Base-by-base conservation (phyloP, 2,888 invertebrate genomes). In the Scrobipalpa costella region DNA sequence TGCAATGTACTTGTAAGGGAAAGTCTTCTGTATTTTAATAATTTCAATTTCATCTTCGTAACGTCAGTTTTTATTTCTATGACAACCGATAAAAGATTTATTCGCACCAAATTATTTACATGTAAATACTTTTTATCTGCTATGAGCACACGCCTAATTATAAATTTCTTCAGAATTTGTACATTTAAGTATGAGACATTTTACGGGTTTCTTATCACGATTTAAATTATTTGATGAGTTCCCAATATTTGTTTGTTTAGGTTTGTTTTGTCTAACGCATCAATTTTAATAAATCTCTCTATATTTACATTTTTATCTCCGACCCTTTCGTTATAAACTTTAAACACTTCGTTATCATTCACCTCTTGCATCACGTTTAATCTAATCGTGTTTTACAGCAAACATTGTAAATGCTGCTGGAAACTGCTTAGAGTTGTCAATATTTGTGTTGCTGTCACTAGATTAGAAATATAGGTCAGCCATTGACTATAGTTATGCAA, bases 401-500 rank as follows among this genome's bases (percentile, higher is more conserved):
- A 21, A 34, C 44, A 63, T 63, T 21, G 19, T 57, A 21, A 40
- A 49, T 57, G 49, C 27, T 19, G 47, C 19, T n/a, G 13, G 57
- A 57, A 57, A 50, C 33, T 19, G 15, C 33, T 36, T 21, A 13
- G 19, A 36, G 33, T 21, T 17, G 57, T 44, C 58, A 63, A 63
- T 59, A 63, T 63, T 63, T 62, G 57, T 9, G 19, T 21, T 34
- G 44, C 47, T 15, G 33, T 27, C 2, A 15, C 13, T 1, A 55
- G 57, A 47, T 62, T 60, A 49, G 27, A 15, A 17, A 60, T 60
- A 47, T 60, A 34, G 60, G 60, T 17, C 60, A 60, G 49, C 60
- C 60, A 60, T 60, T 60, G 60, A 60, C 60, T 49, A 49, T 49
- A 34, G 49, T 59, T 60, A 47, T 60, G 59, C 59, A 60, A 60